phyloP scores from a whole-genome alignment of 2,797 vertebrate genomes.

The Spheniscus humboldti region DNA sequence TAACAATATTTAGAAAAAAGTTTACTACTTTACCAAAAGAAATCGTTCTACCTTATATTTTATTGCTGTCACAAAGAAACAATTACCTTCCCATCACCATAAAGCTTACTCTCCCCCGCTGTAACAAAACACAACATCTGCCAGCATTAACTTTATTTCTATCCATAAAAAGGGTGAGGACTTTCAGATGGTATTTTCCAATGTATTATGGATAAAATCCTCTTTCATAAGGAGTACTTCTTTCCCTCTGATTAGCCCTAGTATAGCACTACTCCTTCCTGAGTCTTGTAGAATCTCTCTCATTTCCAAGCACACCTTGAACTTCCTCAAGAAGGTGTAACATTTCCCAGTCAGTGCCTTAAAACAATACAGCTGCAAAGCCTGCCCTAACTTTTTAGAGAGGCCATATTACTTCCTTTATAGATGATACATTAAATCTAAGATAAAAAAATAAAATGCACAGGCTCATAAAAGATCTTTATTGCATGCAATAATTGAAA shows the following conservation, averaged over 20 bases:
- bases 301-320: not conserved
- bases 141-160: not conserved
- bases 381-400: not conserved
- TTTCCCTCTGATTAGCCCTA: not conserved
- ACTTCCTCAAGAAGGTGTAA: not conserved
- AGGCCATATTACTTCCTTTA: conserved; percentile 16
- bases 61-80: not conserved
- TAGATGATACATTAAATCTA: not conserved
- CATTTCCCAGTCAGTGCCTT: not conserved
- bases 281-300: not conserved
- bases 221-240: not conserved
- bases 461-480: not conserved
- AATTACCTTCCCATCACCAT: not conserved
- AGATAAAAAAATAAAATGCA: conserved; percentile 4
- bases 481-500: not conserved
- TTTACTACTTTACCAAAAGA: not conserved
- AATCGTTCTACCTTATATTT: not conserved
- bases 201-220: not conserved
- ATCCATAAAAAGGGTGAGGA: not conserved
- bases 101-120: not conserved
- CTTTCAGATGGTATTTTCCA: not conserved
- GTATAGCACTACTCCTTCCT: not conserved
- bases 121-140: not conserved
- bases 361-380: not conserved
- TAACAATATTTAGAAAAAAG: not conserved